Base-by-base conservation (phyloP, 2,888 invertebrate genomes). In the Meandrusa payeni region DNA sequence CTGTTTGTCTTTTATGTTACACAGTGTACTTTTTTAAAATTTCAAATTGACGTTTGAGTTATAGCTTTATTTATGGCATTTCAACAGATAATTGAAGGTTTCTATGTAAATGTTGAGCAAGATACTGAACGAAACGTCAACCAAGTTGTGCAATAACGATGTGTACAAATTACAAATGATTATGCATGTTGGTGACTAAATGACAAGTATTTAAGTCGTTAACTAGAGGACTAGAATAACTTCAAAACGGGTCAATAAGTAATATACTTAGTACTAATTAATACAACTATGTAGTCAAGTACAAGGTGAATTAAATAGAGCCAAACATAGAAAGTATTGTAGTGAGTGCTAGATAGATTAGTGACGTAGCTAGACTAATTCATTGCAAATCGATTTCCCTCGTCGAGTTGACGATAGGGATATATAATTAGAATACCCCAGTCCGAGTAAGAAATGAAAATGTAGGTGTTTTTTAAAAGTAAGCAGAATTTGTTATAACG, bases 71-170 rank as follows among this genome's bases (percentile, higher is more conserved):
- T n/a, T n/a, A n/a, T n/a, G n/a, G n/a, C n/a, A n/a, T n/a, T n/a
- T n/a, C n/a, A n/a, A n/a, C n/a, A n/a, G n/a, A n/a, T n/a, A n/a
- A n/a, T n/a, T n/a, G n/a, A n/a, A n/a, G n/a, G n/a, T n/a, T n/a
- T n/a, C n/a, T n/a, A 7, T 6, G 9, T n/a, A 33, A 4, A 23
- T 23, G 19, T 20, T 33, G 22, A 23, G 33, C 33, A 33, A 6
- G n/a, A 11, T 22, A 20, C 4, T 4, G 26, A 41, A 27, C 52
- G 54, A 54, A 41, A 48, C 51, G 48, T 61, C 52, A 50, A 54
- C 55, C 49, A 59, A 64, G 77, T 79, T 78, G 78, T 79, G 81
- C 77, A 78, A 73, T 76, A 73, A 76, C 55, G 75, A 76, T 67
- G 66, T 76, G 72, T 80, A 76, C 73, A 79, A 63, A 64, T 62